Percentiles rank a stretch among this genome's conserved stretches.
These are phyloP conservation scores for Progne subis DNA, from an alignment of 2,113 vertebrate species.

Conservation along the genomic window DNA sequence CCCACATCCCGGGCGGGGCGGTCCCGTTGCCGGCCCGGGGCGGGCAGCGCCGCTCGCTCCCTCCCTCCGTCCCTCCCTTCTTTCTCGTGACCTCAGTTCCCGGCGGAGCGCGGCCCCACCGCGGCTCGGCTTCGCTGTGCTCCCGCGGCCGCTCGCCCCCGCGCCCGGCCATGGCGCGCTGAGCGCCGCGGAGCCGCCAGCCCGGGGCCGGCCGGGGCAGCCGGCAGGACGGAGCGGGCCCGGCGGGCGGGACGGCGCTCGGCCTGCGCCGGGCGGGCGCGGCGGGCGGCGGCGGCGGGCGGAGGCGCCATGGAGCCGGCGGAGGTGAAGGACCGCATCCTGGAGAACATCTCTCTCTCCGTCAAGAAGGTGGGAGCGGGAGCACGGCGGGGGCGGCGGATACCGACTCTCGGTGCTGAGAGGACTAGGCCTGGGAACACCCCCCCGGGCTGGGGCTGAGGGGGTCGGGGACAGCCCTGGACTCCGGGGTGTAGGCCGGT, in stretches of 20 bases:
- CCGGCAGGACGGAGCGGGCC: too few species aligned
- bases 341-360: conserved; percentile 94
- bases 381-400: not conserved
- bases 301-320: conserved; percentile 85
- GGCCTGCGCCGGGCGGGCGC: too few species aligned
- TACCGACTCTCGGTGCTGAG: not conserved
- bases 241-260: too few species aligned
- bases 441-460: not conserved
- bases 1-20: not conserved
- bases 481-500: not conserved
- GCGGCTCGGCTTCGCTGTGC: not conserved
- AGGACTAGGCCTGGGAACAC: not conserved
- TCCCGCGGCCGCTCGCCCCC: not conserved
- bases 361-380: conserved; percentile 91
- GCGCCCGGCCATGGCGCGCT: not conserved
- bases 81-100: conserved; percentile 45
- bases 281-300: too few species aligned
- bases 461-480: not conserved
- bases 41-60: not conserved
- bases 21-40: not conserved
- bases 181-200: too few species aligned
- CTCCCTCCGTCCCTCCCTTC: not conserved
- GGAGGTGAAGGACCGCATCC: conserved; percentile 94
- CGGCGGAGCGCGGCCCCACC: not conserved
- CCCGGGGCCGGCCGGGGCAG: too few species aligned